These are phyloP conservation scores for Chironex yamaguchii DNA, from an alignment of 30 jellyfish, hydroid and myxozoan species.

Conservation along the genomic window DNA sequence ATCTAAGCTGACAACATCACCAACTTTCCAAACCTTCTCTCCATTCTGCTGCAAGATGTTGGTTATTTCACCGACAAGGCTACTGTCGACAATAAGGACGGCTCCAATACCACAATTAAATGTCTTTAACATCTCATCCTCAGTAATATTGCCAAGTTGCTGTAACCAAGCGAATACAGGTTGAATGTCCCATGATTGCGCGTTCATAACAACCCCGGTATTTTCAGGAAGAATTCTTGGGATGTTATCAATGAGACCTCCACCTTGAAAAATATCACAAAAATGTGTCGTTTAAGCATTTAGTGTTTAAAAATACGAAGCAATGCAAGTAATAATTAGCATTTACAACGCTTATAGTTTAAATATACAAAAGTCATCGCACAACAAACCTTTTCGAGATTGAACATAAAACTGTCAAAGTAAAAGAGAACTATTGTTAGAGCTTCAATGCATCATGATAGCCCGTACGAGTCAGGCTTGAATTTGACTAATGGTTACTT, in stretches of 20 bases:
- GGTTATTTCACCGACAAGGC: constrained; percentile 33
- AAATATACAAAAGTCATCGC: too few relatives aligned
- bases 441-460: too few relatives aligned
- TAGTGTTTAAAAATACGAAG: too few relatives aligned
- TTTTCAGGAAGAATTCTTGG: constrained; percentile 83
- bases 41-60: constrained; percentile 44
- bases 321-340: too few relatives aligned
- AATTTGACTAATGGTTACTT: too few relatives aligned
- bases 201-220: constrained; percentile 67
- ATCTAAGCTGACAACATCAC: constrained; percentile 41
- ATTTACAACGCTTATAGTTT: too few relatives aligned
- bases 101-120: constrained; percentile 95
- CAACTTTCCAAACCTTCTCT: constrained; percentile 74
- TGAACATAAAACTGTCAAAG: too few relatives aligned
- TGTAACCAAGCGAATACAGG: constrained; percentile 85
- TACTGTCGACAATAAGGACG: constrained; percentile 34
- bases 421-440: too few relatives aligned
- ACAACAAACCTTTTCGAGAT: too few relatives aligned
- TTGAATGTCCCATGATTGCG: constrained; percentile 80
- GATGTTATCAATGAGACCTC: constrained; percentile 89
- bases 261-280: constrained; percentile 75
- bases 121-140: constrained; percentile 82
- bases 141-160: constrained; percentile 53
- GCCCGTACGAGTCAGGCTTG: too few relatives aligned
- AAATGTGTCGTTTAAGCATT: too few relatives aligned